Percentiles rank a stretch among this genome's conserved stretches.
Conservation (phyloP, 1,140 invertebrate species). For the Platorchestia sp. region DNA sequence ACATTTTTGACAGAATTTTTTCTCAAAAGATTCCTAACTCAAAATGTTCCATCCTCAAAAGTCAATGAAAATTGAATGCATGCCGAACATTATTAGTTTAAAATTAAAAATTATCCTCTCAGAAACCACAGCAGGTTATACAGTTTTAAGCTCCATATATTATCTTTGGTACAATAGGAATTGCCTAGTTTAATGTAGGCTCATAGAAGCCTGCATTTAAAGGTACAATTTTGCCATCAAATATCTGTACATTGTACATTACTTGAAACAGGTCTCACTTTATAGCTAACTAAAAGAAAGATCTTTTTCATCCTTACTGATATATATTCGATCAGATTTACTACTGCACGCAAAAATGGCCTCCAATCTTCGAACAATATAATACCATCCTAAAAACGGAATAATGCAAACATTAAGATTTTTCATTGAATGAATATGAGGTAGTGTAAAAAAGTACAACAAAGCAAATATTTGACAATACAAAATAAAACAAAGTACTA, state of each 20-base stretch:
- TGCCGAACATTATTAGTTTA: not conserved
- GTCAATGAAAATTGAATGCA: not conserved
- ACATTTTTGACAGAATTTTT: too few species aligned
- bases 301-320: constrained; percentile 42
- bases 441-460: constrained; percentile 26
- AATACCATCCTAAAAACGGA: constrained; percentile 38
- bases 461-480: constrained; percentile 42
- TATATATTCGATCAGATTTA: not conserved
- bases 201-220: not conserved
- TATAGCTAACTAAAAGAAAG: constrained; percentile 24
- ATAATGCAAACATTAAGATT: constrained; percentile 44
- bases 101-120: too few species aligned
- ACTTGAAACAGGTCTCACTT: not conserved
- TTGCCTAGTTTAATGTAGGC: not conserved
- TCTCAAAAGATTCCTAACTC: too few species aligned
- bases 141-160: not conserved
- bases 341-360: not conserved
- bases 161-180: not conserved
- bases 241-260: not conserved
- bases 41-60: not conserved
- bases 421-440: constrained; percentile 32
- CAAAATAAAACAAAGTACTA: not conserved
- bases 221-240: not conserved
- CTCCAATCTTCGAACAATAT: constrained; percentile 8
- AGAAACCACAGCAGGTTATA: not conserved